Base-by-base conservation (phyloP, 2,113 vertebrate genomes). In the Ptilonorhynchus violaceus region DNA sequence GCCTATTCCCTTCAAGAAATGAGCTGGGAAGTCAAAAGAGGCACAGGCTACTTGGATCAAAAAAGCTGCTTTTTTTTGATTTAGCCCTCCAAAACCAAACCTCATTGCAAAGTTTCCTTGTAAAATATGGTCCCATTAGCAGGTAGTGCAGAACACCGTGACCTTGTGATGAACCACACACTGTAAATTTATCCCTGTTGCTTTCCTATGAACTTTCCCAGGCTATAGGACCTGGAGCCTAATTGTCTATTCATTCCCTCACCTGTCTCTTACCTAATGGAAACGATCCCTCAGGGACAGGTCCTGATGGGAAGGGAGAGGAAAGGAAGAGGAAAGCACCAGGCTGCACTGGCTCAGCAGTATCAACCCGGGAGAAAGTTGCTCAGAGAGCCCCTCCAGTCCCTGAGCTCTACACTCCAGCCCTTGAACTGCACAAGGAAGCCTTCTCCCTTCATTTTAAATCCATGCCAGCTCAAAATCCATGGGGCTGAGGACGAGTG, bases 41-140 rank as follows among this genome's bases (percentile, higher is more conserved):
- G 19, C 72, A 64, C 20, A 62, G 69, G 25, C 20, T 69, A 41
- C 35, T 39, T 7, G 22, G 70, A 76, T 49, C 53, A 46, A 77
- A 67, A 75, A 33, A 92, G n/a, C 13, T 44, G 22, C 12, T 11
- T 39, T 59, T 25, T 66, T 92, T 80, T 78, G 2, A 68, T 84
- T 80, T 58, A 83, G 46, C 58, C 37, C 15, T 80, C 25, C 44
- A 59, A 81, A 85, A 24, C 8, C n/a, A 81, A 78, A 81, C 14
- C 35, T 44, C 37, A 13, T 11, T 60, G 44, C 11, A 37, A 90
- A 77, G n/a, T 75, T 74, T 39, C 41, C 60, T 13, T 37, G 24
- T 96, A 75, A 94, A 95, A 92, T 93, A 86, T 8, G 16, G 52
- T 63, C 20, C 68, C 23, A 62, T 94, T 88, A 93, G 59, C 8